phyloP scores from a whole-genome alignment of 1,140 invertebrate genomes.

The Megalonaias nervosa region DNA sequence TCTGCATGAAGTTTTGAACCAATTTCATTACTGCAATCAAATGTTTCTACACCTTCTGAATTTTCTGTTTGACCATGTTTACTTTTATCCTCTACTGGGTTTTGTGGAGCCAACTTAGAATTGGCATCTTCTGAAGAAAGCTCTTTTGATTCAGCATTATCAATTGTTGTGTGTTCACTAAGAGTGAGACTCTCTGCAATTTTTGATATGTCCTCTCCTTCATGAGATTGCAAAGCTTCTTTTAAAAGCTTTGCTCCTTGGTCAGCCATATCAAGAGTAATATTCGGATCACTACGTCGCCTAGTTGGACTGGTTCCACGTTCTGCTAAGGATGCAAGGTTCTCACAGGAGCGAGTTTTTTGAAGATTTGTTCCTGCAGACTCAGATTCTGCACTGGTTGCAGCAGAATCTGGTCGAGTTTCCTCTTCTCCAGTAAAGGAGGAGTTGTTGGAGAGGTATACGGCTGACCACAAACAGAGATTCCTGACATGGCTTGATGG shows the following conservation, averaged over 20 bases:
- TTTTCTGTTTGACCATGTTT: no score
- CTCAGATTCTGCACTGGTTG: conserved; percentile 9
- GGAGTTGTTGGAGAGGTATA: conserved; percentile 78
- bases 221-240: neutral
- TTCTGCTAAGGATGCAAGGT: conserved; percentile 75
- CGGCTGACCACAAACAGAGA: conserved; percentile 86
- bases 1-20: no score
- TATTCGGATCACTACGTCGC: conserved; percentile 86
- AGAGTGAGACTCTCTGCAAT: no score
- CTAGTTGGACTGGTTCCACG: conserved; percentile 78
- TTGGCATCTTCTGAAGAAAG: no score
- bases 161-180: no score
- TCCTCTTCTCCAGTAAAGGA: conserved; percentile 57
- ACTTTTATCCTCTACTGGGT: no score
- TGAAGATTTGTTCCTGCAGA: conserved; percentile 60
- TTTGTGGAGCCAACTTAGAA: no score
- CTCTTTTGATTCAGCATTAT: no score
- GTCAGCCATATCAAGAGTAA: conserved; percentile 66
- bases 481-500: conserved; percentile 88
- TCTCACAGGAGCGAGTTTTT: conserved; percentile 79
- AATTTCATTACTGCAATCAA: no score
- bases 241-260: conserved; percentile 33
- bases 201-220: no score
- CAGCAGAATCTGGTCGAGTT: conserved; percentile 19
- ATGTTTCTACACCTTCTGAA: no score